Percentiles rank a stretch among this genome's conserved stretches.
These are phyloP conservation scores for Adelosebastes latens DNA, from an alignment of 2,797 vertebrate species.

Conservation along the genomic window DNA sequence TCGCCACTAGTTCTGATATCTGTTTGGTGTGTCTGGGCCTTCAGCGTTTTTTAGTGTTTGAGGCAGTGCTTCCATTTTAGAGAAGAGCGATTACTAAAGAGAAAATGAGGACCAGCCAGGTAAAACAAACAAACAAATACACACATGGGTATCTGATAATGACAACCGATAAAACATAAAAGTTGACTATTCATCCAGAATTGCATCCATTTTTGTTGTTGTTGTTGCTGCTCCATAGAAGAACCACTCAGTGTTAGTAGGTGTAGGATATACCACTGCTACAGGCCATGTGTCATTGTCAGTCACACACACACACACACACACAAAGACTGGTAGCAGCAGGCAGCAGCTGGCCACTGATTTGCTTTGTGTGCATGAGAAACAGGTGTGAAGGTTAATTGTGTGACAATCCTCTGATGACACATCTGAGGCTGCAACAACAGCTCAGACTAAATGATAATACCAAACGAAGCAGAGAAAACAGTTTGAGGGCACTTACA, in stretches of 20 bases:
- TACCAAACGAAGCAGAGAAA: slow-evolving; percentile 11
- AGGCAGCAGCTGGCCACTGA: slow-evolving; percentile 43
- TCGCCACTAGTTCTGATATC: too few species aligned
- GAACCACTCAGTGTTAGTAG: background rate
- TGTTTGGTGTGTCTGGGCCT: too few species aligned
- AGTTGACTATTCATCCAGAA: background rate
- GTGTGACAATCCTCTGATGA: slow-evolving; percentile 51
- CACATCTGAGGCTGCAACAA: slow-evolving; percentile 41
- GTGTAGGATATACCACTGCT: background rate
- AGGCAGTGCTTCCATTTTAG: background rate
- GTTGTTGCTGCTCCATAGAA: background rate
- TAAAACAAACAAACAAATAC: background rate
- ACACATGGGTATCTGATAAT: background rate
- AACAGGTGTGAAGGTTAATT: slow-evolving; percentile 58
- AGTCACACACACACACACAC: slow-evolving; percentile 18
- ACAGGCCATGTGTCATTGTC: slow-evolving; percentile 40
- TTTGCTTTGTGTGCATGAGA: slow-evolving; percentile 37
- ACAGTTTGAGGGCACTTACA: background rate
- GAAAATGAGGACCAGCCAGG: background rate
- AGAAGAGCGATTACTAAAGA: background rate
- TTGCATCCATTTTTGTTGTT: background rate
- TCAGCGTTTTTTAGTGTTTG: background rate
- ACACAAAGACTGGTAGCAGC: slow-evolving; percentile 3
- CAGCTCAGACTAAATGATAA: slow-evolving; percentile 29
- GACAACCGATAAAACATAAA: background rate